Base-by-base conservation (phyloP, 2,797 vertebrate species). In the Enteromius treurensis region DNA sequence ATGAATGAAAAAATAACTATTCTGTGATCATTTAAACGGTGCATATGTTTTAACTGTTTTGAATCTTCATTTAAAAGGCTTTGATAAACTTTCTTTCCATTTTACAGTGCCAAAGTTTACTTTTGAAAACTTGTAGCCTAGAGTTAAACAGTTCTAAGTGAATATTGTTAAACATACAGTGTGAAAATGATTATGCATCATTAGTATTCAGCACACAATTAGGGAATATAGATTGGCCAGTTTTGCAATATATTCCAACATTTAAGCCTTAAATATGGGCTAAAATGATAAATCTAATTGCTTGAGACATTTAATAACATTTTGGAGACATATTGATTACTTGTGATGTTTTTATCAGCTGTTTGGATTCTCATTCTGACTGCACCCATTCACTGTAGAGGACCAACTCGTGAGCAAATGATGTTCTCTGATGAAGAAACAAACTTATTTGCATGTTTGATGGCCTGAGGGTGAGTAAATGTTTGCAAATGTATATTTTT, bases 11-110 rank as follows among this genome's bases (percentile, higher is more conserved):
- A 51, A 81, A 74, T 64, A 64, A 64, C 42, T 51, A 0, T 64
- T 64, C 76, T 64, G 58, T 81, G 69, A 49, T 81, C 10, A 60
- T 71, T 47, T 77, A 65, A 81, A n/a, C 14, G 26, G 70, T 23
- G 40, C 8, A n/a, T 49, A n/a, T 21, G 15, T 62, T 32, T 47
- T 3, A 60, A 29, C 17, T 2, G 13, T 3, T 32, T 23, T 32
- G 7, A 5, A 73, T 55, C 26, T 13, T 15, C 13, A 62, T 73
- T 62, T 2, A 62, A 51, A 21, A 40, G 8, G 29, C 7, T 64
- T 62, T 19, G 21, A 62, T 60, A n/a, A n/a, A 15, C 23, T 8
- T 47, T 13, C 21, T 10, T 21, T 29, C 4, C 14, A 11, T n/a
- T 29, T 71, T 60, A 40, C 37, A 29, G 23, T 32, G 17, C 2